Conservation (phyloP, 2,797 vertebrate genomes). For the Takifugu ocellatus region DNA sequence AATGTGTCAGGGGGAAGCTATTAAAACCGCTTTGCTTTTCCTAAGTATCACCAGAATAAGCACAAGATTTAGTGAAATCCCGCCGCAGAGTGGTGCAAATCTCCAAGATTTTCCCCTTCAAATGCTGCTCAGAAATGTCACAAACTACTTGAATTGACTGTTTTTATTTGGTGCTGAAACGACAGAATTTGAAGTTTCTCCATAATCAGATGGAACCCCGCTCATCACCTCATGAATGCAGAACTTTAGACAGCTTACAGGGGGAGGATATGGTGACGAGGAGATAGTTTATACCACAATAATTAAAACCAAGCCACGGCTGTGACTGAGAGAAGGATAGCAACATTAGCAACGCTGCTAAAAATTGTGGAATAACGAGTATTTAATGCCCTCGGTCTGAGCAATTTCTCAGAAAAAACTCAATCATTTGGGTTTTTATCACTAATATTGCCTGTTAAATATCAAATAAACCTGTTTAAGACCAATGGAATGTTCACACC, state of each 20-base stretch:
- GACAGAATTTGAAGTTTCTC: slow-evolving; percentile 52
- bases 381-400: slow-evolving; percentile 5
- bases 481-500: too few species aligned
- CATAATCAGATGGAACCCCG: slow-evolving; percentile 14
- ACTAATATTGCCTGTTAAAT: too few species aligned
- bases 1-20: slow-evolving; percentile 74
- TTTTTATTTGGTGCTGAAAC: slow-evolving; percentile 61
- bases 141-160: slow-evolving; percentile 47
- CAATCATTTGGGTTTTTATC: too few species aligned
- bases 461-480: too few species aligned
- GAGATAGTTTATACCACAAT: too few species aligned
- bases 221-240: not conserved
- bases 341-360: too few species aligned
- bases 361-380: too few species aligned
- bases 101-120: slow-evolving; percentile 63
- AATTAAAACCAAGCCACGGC: too few species aligned
- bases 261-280: too few species aligned
- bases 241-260: too few species aligned
- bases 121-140: slow-evolving; percentile 63
- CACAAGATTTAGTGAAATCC: slow-evolving; percentile 76
- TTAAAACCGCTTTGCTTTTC: slow-evolving; percentile 76
- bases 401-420: too few species aligned
- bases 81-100: slow-evolving; percentile 49
- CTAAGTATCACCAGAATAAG: slow-evolving; percentile 77
- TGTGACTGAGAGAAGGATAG: too few species aligned